phyloP scores from a whole-genome alignment of 2,888 invertebrate species.

The Oxycera nigricornis region DNA sequence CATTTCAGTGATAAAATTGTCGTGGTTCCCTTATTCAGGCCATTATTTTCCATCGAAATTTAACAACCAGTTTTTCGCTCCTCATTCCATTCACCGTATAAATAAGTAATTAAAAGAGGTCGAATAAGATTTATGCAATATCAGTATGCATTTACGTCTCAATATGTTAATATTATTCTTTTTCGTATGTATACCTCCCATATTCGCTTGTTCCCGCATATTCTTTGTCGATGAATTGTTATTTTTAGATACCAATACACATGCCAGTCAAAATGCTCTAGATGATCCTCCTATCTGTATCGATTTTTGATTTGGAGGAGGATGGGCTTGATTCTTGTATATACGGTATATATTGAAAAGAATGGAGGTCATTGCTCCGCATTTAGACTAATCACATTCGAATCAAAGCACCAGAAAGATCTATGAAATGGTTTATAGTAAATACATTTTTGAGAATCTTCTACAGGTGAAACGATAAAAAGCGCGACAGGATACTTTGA shows the following conservation, averaged over 20 bases:
- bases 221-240: neutral
- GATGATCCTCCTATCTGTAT: neutral
- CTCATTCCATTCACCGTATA: slow-evolving; percentile 3
- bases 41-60: neutral
- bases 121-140: slow-evolving; percentile 17
- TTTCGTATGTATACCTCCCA: neutral
- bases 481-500: neutral
- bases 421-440: neutral
- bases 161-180: slow-evolving; percentile 1
- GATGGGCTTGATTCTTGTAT: neutral
- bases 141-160: neutral
- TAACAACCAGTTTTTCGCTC: neutral
- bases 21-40: neutral
- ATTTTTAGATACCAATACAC: slow-evolving; percentile 3
- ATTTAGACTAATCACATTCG: neutral
- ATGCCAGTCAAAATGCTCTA: neutral
- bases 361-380: neutral
- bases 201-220: neutral
- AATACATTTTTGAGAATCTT: neutral
- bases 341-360: too few species aligned
- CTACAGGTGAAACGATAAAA: neutral
- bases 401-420: neutral
- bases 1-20: neutral
- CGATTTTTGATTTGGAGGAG: too few species aligned
- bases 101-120: slow-evolving; percentile 21